Evolutionary conservation across 2,888 invertebrate species (phyloP).

Genomic region (Gandaritis pyraliata): DNA sequence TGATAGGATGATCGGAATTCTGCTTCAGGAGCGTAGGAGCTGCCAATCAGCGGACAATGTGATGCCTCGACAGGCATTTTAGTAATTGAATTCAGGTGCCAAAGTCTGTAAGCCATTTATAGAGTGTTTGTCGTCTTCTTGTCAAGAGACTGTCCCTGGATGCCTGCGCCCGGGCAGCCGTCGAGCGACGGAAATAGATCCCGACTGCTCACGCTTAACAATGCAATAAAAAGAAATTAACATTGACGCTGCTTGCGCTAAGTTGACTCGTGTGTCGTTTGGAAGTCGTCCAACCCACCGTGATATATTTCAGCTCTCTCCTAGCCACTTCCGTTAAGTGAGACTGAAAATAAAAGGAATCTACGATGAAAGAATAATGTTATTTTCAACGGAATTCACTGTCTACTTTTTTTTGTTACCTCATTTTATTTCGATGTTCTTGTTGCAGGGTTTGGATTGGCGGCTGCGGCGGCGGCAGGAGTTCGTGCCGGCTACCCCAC

Average conservation of each 20-base stretch:
- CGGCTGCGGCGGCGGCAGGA: conserved; percentile 85
- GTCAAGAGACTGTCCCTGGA: conserved; percentile 75
- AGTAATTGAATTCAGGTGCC: conserved; percentile 58
- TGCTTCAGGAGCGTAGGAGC: conserved; percentile 36
- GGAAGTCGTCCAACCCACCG: conserved; percentile 76
- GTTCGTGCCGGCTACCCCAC: conserved; percentile 91
- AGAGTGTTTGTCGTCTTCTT: conserved; percentile 80
- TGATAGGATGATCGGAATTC: conserved; percentile 34
- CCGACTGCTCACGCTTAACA: conserved; percentile 78
- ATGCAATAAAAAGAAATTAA: conserved; percentile 85
- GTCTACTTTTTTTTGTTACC: conserved; percentile 56
- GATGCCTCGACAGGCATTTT: conserved; percentile 44
- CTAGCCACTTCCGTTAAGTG: conserved; percentile 78
- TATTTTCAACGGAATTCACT: conserved; percentile 55
- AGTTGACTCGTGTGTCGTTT: conserved; percentile 83
- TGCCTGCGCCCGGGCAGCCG: conserved; percentile 73
- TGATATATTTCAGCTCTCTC: conserved; percentile 71
- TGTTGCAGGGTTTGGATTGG: conserved; percentile 77
- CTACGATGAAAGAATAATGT: conserved; percentile 63
- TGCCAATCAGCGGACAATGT: conserved; percentile 44
- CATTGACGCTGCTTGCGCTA: conserved; percentile 78
- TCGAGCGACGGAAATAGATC: conserved; percentile 79
- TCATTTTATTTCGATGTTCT: conserved; percentile 50
- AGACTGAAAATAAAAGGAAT: conserved; percentile 66
- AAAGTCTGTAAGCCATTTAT: conserved; percentile 77